Base-by-base conservation (phyloP, 2,888 invertebrate species). In the Patella pellucida region DNA sequence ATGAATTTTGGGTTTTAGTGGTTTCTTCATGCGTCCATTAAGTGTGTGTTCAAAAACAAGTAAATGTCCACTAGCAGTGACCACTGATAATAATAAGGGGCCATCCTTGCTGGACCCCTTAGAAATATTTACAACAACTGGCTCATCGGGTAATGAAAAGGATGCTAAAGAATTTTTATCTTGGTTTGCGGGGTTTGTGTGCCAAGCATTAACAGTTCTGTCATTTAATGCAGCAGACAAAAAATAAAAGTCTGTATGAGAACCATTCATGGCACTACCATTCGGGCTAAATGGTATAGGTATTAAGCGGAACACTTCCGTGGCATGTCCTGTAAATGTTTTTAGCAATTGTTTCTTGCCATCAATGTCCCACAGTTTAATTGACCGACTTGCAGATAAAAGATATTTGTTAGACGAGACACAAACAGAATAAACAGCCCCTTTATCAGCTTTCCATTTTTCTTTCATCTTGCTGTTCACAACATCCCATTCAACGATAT, bases 11-110 rank as follows among this genome's bases (percentile, higher is more conserved):
- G 89, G 86, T 71, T 85, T 81, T 27, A 90, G 68, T 7, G 90
- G 89, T 76, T 85, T 87, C 77, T 88, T 88, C 71, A 86, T 92
- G 92, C 90, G 94, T 93, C 95, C 95, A 91, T 96, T 96, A 56
- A 95, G 92, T 81, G 94, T 93, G 85, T 95, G 94, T 72, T 94
- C 93, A 89, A 95, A 97, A 75, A 95, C 92, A 90, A 96, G 95
- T 62, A 95, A 93, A 9, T 94, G 94, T 0, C 97, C 97, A 86
- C 94, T 95, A 83, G 94, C 93, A 0, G 96, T 95, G 0, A 94
- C 93, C 0, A 94, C 93, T 68, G 89, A 84, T 72, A 92, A 80
- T 27, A 85, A 72, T 9, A 89, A 41, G 4, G 83, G 78, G 23
- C 19, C 12, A 23, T 62, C 62, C 23, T 62, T 62, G 12, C 12